Evolutionary conservation across 2,888 invertebrate species (phyloP).

Genomic region (Xanthorhoe designata): DNA sequence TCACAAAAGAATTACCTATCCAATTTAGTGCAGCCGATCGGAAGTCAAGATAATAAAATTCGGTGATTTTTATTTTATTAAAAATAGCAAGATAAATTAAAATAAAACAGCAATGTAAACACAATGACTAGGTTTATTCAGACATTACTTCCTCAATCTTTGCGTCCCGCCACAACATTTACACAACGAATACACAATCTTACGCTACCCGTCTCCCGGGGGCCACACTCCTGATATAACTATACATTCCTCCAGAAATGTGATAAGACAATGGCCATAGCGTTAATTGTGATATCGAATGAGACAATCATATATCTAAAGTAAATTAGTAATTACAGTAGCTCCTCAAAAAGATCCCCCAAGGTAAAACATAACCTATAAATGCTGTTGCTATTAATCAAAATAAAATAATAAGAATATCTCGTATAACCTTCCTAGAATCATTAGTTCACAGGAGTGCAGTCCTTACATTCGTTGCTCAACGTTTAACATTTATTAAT

Average conservation of each 20-base stretch:
- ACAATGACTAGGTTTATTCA: constrained; percentile 85
- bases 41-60: too few species aligned
- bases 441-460: constrained; percentile 52
- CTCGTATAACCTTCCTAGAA: neutral
- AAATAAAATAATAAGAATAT: too few species aligned
- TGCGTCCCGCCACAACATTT: constrained; percentile 51
- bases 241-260: neutral
- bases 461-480: constrained; percentile 66
- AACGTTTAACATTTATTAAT: constrained; percentile 64
- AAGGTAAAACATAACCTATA: too few species aligned
- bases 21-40: neutral
- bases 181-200: constrained; percentile 61
- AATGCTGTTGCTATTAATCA: too few species aligned
- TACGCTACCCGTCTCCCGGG: constrained; percentile 55
- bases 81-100: too few species aligned
- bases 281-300: neutral
- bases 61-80: too few species aligned
- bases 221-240: constrained; percentile 53
- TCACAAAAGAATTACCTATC: too few species aligned
- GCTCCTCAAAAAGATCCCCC: too few species aligned
- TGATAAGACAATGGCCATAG: neutral
- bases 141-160: constrained; percentile 60
- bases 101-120: constrained; percentile 70
- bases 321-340: too few species aligned
- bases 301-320: neutral